phyloP scores from a whole-genome alignment of 2,113 vertebrate genomes.

The Lampris megalopsis region DNA sequence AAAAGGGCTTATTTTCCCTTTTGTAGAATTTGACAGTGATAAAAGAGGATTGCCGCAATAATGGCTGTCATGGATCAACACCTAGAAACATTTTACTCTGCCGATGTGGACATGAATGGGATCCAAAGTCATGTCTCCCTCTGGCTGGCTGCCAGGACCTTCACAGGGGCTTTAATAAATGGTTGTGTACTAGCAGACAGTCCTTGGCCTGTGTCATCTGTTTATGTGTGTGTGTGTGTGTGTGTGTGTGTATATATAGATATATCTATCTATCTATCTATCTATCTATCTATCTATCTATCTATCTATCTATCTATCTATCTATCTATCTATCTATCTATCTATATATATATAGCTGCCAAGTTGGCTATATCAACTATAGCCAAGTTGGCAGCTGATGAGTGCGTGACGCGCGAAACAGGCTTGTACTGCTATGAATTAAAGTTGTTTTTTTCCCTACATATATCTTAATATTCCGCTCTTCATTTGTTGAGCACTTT shows the following conservation, averaged over 20 bases:
- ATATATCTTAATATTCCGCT: no score
- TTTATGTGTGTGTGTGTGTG: slow-evolving; percentile 38
- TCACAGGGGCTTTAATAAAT: slow-evolving; percentile 81
- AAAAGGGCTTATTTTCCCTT: slow-evolving; percentile 73
- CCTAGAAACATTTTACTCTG: slow-evolving; percentile 81
- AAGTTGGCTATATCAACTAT: no score
- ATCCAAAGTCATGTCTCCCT: slow-evolving; percentile 82
- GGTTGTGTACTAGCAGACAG: slow-evolving; percentile 76
- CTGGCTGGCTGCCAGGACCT: slow-evolving; percentile 82
- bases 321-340: no score
- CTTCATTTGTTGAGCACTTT: no score
- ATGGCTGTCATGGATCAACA: slow-evolving; percentile 82
- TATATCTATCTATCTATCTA: no score
- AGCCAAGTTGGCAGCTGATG: no score
- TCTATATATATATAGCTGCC: no score
- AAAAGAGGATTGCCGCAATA: slow-evolving; percentile 80
- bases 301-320: no score
- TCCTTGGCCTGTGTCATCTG: slow-evolving; percentile 61
- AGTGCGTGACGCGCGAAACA: no score
- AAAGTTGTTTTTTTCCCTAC: no score
- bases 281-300: no score
- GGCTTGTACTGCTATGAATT: no score
- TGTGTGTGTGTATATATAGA: slow-evolving; percentile 72
- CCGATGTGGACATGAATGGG: slow-evolving; percentile 82
- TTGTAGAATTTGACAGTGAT: slow-evolving; percentile 79